These are phyloP conservation scores for Nysson spinosus DNA, from an alignment of 2,888 invertebrate genomes.

Conservation along the genomic window DNA sequence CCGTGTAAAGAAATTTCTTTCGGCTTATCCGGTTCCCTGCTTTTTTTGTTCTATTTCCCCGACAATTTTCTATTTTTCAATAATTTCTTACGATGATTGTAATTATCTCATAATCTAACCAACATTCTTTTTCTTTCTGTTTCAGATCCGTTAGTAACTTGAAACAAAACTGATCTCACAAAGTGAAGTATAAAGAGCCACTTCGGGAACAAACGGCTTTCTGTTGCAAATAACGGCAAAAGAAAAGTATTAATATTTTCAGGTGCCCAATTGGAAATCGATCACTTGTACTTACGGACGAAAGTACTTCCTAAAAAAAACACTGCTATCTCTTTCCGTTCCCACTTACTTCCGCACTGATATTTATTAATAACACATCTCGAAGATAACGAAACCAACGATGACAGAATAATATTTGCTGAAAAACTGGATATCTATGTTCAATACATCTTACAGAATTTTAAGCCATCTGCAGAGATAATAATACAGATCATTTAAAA, in stretches of 20 bases:
- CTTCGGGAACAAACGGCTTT: constrained; percentile 4
- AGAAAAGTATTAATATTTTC: constrained; percentile 5
- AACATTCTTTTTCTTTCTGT: constrained; percentile 21
- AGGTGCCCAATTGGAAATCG: not conserved
- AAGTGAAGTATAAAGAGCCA: no score
- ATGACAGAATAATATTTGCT: no score
- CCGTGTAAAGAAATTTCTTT: no score
- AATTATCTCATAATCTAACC: no score
- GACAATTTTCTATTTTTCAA: no score
- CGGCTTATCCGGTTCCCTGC: no score
- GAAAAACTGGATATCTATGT: no score
- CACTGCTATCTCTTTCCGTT: constrained; percentile 32
- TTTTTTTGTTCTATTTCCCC: no score
- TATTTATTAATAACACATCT: not conserved
- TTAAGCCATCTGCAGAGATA: no score
- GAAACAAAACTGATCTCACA: constrained; percentile 26
- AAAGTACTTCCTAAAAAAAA: constrained; percentile 36
- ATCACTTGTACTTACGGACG: constrained; percentile 38
- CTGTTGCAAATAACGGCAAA: constrained; percentile 3
- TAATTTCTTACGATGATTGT: not conserved
- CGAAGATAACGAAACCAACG: no score
- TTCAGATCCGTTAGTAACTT: constrained; percentile 13
- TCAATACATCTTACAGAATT: no score
- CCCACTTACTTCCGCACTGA: not conserved
- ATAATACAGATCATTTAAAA: no score